Conservation (phyloP, 2,888 invertebrate genomes). For the Sepioteuthis lessoniana region DNA sequence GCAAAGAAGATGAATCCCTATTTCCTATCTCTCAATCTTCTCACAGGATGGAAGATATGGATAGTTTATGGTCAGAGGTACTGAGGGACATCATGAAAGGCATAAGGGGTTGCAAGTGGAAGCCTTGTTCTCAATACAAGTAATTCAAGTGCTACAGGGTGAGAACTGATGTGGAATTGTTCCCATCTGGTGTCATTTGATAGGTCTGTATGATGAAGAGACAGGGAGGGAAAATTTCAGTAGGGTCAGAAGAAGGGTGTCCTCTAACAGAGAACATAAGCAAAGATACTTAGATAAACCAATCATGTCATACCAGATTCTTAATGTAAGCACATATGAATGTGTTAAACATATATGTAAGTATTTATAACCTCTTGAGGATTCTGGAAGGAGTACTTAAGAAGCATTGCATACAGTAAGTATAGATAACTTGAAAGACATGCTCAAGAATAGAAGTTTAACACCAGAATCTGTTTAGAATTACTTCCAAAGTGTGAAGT, state of each 20-base stretch:
- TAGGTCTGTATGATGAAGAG: constrained; percentile 16
- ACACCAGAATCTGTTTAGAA: not conserved
- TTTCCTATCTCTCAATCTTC: not conserved
- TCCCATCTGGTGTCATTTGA: constrained; percentile 21
- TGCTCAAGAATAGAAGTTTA: not conserved
- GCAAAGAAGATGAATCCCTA: not conserved
- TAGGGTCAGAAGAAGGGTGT: not conserved
- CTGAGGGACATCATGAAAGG: not conserved
- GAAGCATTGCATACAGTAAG: not conserved
- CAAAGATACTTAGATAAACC: constrained; percentile 33
- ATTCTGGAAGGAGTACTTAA: not conserved
- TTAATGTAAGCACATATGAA: not conserved
- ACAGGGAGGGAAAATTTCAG: not conserved
- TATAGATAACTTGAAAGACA: not conserved
- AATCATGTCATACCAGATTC: not conserved
- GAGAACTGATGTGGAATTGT: constrained; percentile 20
- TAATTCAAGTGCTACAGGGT: constrained; percentile 33
- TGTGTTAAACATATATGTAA: constrained; percentile 11
- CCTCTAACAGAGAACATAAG: constrained; percentile 5
- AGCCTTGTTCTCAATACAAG: not conserved
- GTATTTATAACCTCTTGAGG: not conserved
- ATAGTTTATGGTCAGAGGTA: not conserved
- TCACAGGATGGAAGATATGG: not conserved
- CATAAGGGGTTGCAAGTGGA: not conserved
- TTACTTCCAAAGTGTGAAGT: not conserved